Percentiles rank a stretch among this genome's conserved stretches.
Evolutionary conservation across 2,113 vertebrate species (phyloP).

Genomic region (Oxygymnocypris stewartii): DNA sequence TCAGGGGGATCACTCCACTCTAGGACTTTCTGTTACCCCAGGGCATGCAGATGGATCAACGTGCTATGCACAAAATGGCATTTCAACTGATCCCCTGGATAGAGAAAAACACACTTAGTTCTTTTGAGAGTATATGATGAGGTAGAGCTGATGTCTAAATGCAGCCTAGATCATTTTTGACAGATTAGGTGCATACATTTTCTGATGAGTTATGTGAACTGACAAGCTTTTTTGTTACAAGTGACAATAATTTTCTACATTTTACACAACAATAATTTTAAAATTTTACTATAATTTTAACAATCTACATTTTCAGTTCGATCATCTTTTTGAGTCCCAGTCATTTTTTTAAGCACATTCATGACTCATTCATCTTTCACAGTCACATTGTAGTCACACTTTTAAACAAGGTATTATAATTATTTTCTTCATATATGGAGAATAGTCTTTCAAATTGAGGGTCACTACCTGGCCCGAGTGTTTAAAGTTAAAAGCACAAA

Average conservation of each 20-base stretch:
- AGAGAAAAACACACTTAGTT: constrained; percentile 16
- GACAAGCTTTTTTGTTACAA: too few relatives aligned
- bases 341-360: too few relatives aligned
- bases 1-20: constrained; percentile 11
- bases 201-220: neutral
- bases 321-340: too few relatives aligned
- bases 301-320: too few relatives aligned
- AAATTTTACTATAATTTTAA: too few relatives aligned
- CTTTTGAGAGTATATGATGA: constrained; percentile 1
- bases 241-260: too few relatives aligned
- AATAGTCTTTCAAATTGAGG: neutral
- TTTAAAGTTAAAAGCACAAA: neutral
- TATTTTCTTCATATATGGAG: neutral
- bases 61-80: constrained; percentile 25
- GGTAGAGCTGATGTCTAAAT: constrained; percentile 26
- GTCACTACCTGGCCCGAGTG: neutral
- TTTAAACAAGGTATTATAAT: neutral
- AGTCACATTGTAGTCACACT: too few relatives aligned
- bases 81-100: constrained; percentile 42
- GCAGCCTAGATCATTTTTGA: neutral
- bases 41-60: constrained; percentile 29
- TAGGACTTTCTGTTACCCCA: constrained; percentile 33
- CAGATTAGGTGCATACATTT: neutral
- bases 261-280: too few relatives aligned
- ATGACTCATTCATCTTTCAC: too few relatives aligned